phyloP scores from a whole-genome alignment of 2,113 vertebrate genomes.

The human region DNA sequence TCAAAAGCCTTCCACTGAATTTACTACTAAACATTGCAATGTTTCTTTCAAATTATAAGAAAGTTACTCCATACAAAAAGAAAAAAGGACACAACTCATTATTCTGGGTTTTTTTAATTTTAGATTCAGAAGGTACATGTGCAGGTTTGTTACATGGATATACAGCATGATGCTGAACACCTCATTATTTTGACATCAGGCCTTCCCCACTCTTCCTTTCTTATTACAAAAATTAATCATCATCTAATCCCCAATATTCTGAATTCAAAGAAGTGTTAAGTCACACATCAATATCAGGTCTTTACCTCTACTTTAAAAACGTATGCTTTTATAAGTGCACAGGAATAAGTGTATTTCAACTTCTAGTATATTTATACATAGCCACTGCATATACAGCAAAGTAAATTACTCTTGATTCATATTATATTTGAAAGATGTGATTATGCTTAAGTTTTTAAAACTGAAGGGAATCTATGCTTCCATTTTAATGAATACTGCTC shows the following conservation, averaged over 20 bases:
- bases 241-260: background rate
- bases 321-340: background rate
- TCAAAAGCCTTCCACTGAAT: background rate
- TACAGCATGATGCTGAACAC: too few relatives aligned
- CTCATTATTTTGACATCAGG: background rate
- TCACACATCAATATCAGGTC: background rate
- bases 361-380: background rate
- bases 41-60: slow-evolving; percentile 9
- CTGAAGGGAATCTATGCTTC: background rate
- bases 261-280: background rate
- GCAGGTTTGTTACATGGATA: too few relatives aligned
- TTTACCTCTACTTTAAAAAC: too few relatives aligned
- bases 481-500: background rate
- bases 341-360: background rate
- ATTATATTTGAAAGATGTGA: background rate
- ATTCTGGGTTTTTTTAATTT: too few relatives aligned
- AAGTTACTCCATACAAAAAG: background rate
- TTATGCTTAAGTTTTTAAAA: slow-evolving; percentile 12
- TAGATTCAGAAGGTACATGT: too few relatives aligned
- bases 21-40: background rate
- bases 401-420: background rate
- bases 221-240: background rate
- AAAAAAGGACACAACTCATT: background rate
- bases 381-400: background rate
- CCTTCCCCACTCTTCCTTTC: background rate